Percentiles rank a stretch among this genome's conserved stretches.
These are phyloP conservation scores for Menura novaehollandiae DNA, from an alignment of 2,113 vertebrate species.

Conservation along the genomic window DNA sequence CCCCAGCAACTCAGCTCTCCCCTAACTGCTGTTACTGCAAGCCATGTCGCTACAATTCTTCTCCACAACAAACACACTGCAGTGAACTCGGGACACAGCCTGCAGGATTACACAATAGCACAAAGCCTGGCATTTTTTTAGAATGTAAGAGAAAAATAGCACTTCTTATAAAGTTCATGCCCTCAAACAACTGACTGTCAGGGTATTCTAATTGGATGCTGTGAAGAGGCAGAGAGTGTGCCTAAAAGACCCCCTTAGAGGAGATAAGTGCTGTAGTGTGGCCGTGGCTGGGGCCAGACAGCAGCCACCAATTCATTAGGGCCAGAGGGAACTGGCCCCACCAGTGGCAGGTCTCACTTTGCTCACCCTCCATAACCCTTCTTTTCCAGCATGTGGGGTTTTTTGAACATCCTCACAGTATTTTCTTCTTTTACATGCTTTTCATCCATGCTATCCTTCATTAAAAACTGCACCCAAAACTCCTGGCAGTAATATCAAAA, in stretches of 20 bases:
- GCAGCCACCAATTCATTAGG: not conserved
- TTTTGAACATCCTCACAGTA: not conserved
- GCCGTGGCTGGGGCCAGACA: not conserved
- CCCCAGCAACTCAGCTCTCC: not conserved
- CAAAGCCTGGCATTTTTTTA: not conserved
- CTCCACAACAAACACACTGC: not conserved
- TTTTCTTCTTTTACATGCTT: not conserved
- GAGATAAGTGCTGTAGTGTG: accelerated
- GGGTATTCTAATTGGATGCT: not conserved
- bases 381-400: not conserved
- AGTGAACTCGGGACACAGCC: not conserved
- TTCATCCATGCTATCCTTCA: not conserved
- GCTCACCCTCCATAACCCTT: not conserved
- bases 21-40: not conserved
- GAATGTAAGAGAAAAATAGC: not conserved
- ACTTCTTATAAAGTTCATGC: not conserved
- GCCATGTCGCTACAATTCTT: not conserved
- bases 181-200: not conserved
- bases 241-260: not conserved
- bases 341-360: not conserved
- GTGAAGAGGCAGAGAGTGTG: not conserved
- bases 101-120: not conserved
- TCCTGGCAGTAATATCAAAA: not conserved
- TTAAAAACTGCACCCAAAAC: not conserved
- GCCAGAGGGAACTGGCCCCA: not conserved